phyloP scores from a whole-genome alignment of 2,888 invertebrate genomes.

The Drosophila buzzatii region DNA sequence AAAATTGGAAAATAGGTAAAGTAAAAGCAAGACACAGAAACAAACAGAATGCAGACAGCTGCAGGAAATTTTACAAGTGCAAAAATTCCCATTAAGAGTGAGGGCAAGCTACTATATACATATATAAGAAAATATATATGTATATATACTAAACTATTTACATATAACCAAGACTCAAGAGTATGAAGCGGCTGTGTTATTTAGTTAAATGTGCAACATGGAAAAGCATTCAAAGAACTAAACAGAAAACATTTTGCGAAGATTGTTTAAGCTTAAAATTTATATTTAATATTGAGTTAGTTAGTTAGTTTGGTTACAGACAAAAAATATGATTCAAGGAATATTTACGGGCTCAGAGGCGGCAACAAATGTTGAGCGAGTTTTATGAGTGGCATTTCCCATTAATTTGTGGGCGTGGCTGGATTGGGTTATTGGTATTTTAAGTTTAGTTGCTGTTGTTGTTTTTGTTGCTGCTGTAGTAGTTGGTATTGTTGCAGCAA shows the following conservation, averaged over 20 bases:
- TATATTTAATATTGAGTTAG: conserved; percentile 19
- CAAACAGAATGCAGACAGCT: conserved; percentile 23
- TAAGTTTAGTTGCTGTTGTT: conserved; percentile 44
- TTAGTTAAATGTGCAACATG: neutral
- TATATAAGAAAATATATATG: neutral
- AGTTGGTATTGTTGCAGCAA: conserved; percentile 13
- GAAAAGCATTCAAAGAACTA: conserved; percentile 3
- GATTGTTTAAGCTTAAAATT: conserved; percentile 12
- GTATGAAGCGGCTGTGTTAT: neutral
- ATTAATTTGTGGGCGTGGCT: conserved; percentile 43
- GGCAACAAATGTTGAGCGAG: conserved; percentile 62
- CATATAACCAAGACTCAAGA: neutral
- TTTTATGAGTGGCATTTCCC: conserved; percentile 40
- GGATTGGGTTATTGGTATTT: conserved; percentile 38
- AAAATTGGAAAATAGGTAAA: conserved; percentile 40
- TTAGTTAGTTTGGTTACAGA: neutral
- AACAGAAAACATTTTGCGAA: conserved; percentile 8
- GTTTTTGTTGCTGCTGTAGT: conserved; percentile 47
- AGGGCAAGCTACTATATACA: neutral
- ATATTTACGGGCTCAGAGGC: conserved; percentile 76
- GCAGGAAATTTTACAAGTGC: conserved; percentile 31
- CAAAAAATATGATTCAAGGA: conserved; percentile 15
- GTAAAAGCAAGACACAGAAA: conserved; percentile 6
- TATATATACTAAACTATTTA: conserved; percentile 4
- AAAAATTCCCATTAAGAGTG: conserved; percentile 12